Evolutionary conservation across 2,797 vertebrate species (phyloP).

Genomic region (Chelonia mydas): DNA sequence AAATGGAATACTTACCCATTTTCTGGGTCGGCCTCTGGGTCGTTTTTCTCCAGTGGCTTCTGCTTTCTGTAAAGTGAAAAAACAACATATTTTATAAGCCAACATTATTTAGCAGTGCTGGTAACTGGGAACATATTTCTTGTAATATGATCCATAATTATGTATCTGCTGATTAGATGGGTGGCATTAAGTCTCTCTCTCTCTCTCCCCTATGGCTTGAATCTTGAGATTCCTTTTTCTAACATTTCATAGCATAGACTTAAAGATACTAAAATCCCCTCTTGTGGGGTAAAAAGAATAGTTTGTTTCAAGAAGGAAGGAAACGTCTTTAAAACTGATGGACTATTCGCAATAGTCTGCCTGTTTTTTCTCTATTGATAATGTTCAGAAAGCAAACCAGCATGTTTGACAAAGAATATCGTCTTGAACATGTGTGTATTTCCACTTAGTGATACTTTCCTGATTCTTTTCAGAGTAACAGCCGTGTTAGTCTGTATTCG

Average conservation of each 20-base stretch:
- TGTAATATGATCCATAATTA: constrained; percentile 39
- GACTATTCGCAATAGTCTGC: not conserved
- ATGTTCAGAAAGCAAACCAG: constrained; percentile 42
- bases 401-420: constrained; percentile 11
- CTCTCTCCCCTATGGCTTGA: not conserved
- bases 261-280: not conserved
- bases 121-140: constrained; percentile 49
- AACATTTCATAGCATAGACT: not conserved
- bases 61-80: constrained; percentile 87
- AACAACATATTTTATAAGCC: constrained; percentile 60
- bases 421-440: not conserved
- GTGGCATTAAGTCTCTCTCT: constrained; percentile 10
- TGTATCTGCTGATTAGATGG: constrained; percentile 27
- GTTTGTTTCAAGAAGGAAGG: constrained; percentile 26
- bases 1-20: constrained; percentile 92
- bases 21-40: constrained; percentile 97
- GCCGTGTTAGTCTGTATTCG: no score
- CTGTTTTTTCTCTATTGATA: constrained; percentile 44
- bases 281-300: not conserved
- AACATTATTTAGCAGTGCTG: constrained; percentile 28
- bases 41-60: constrained; percentile 93
- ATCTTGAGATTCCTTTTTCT: not conserved
- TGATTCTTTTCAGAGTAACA: no score
- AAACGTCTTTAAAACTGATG: constrained; percentile 3
- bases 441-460: not conserved